phyloP scores from a whole-genome alignment of 1,140 invertebrate species.

The Trichonephila clavipes region DNA sequence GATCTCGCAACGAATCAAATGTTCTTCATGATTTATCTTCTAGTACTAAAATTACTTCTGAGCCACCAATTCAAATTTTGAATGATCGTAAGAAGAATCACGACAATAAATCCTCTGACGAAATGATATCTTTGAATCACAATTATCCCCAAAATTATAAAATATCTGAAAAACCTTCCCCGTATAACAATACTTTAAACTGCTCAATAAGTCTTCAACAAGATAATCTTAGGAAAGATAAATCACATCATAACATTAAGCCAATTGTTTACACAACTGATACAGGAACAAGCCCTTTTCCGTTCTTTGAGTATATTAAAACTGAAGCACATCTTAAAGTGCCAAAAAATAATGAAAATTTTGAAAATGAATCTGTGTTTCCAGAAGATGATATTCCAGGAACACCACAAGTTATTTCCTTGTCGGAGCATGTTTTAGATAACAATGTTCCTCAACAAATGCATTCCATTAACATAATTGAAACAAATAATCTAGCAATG shows the following conservation, averaged over 20 bases:
- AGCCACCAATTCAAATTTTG: neutral
- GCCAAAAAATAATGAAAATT: neutral
- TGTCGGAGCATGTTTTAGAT: too few species aligned
- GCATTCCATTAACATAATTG: too few species aligned
- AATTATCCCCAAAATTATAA: neutral
- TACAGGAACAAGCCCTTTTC: slow-evolving; percentile 4
- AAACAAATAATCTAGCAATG: too few species aligned
- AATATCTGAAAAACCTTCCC: neutral
- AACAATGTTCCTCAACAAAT: too few species aligned
- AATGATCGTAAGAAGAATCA: neutral
- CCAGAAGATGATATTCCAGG: neutral
- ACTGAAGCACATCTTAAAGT: neutral
- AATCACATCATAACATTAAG: neutral
- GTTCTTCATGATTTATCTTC: too few species aligned
- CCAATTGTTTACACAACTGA: neutral
- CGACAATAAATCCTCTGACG: neutral
- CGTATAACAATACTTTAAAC: neutral
- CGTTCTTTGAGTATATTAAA: neutral
- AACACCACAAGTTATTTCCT: neutral
- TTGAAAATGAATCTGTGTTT: neutral
- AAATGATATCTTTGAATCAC: neutral
- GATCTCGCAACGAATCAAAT: neutral
- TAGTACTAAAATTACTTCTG: too few species aligned
- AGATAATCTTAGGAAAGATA: neutral
- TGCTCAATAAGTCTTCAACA: neutral